Conservation (phyloP, 2,888 invertebrate species). For the Coenonympha glycerion region DNA sequence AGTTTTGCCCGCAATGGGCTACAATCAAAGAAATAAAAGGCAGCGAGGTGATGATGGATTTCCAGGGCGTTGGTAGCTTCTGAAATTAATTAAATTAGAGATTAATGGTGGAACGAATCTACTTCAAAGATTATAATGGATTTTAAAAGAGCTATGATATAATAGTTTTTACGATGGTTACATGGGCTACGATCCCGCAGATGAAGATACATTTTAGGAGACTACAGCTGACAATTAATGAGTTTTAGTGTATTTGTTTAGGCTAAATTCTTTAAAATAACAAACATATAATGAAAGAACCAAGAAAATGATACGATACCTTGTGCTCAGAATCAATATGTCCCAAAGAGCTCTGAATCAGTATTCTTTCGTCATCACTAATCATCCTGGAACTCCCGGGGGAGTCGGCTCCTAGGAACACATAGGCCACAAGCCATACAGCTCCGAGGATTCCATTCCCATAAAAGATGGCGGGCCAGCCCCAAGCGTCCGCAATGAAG, state of each 20-base stretch:
- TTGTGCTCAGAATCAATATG: slow-evolving; percentile 46
- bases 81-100: no score
- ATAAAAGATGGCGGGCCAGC: slow-evolving; percentile 83
- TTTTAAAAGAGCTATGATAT: no score
- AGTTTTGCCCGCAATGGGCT: slow-evolving; percentile 79
- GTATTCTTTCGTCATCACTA: slow-evolving; percentile 77
- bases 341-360: slow-evolving; percentile 76
- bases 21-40: slow-evolving; percentile 76
- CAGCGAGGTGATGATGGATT: slow-evolving; percentile 56
- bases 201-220: no score
- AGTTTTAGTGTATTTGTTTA: no score
- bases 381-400: slow-evolving; percentile 78
- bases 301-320: no score
- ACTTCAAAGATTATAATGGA: no score
- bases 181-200: no score
- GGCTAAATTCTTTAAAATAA: no score
- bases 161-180: no score
- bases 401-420: slow-evolving; percentile 78
- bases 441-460: slow-evolving; percentile 72
- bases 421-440: slow-evolving; percentile 73
- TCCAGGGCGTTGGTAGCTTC: slow-evolving; percentile 75
- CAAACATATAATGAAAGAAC: no score
- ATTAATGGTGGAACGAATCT: no score
- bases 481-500: slow-evolving; percentile 56
- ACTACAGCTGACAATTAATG: no score